A percentile compares a stretch with the other conserved stretches of the same genome.
Evolutionary conservation across 2,113 vertebrate genomes (phyloP).

Genomic region (Centropristis striata): DNA sequence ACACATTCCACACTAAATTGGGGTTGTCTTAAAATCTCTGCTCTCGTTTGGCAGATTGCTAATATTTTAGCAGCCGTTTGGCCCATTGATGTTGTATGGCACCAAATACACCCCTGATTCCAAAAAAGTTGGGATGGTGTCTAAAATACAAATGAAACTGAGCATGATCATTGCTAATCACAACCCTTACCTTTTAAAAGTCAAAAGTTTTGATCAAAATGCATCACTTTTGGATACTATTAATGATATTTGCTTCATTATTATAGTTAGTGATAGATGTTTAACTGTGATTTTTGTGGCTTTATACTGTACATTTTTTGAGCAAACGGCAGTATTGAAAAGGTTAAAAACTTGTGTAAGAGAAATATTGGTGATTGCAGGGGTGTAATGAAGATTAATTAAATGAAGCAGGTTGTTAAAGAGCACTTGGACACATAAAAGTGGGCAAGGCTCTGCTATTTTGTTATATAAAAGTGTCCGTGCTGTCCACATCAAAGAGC

Average conservation of each 20-base stretch:
- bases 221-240: background rate
- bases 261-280: background rate
- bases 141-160: too few species aligned
- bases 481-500: constrained; percentile 43
- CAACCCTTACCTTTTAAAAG: too few species aligned
- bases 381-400: constrained; percentile 33
- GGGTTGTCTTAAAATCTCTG: constrained; percentile 6
- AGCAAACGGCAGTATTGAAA: background rate
- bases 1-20: constrained; percentile 5
- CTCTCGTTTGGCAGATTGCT: background rate
- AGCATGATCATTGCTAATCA: too few species aligned
- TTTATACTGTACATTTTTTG: background rate
- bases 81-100: background rate
- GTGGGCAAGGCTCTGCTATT: constrained; percentile 31
- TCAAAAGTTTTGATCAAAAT: background rate
- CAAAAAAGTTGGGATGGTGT: background rate
- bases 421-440: constrained; percentile 38
- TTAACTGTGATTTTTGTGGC: background rate
- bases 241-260: background rate
- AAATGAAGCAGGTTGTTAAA: constrained; percentile 46
- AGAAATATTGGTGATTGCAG: background rate
- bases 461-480: constrained; percentile 23
- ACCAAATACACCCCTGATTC: background rate
- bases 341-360: background rate
- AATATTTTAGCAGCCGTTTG: constrained; percentile 4